Conservation (phyloP, 1,140 invertebrate species). For the Cotesia glomerata region DNA sequence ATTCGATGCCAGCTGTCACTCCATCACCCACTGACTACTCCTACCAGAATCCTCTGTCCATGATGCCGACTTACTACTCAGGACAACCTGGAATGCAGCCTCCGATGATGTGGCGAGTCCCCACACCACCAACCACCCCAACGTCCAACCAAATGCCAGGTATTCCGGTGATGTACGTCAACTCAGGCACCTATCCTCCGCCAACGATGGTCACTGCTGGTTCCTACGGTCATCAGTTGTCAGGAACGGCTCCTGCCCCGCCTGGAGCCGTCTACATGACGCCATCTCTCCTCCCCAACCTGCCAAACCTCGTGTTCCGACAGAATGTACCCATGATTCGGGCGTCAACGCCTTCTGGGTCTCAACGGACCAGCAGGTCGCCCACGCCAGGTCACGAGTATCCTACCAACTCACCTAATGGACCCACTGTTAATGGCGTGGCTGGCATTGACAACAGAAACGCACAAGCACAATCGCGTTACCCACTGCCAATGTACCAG, state of each 20-base stretch:
- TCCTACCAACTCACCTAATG: slow-evolving; percentile 39
- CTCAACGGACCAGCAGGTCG: slow-evolving; percentile 57
- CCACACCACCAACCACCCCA: slow-evolving; percentile 59
- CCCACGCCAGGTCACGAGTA: slow-evolving; percentile 57
- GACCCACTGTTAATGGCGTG: slow-evolving; percentile 12
- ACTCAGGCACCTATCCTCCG: slow-evolving; percentile 54
- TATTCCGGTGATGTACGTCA: slow-evolving; percentile 60
- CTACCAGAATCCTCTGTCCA: slow-evolving; percentile 55
- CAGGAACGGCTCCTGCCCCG: slow-evolving; percentile 49
- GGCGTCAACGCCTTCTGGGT: slow-evolving; percentile 56
- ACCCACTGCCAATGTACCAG: slow-evolving; percentile 62
- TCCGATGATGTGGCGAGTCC: slow-evolving; percentile 57
- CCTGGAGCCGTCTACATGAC: slow-evolving; percentile 52
- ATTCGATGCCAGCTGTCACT: slow-evolving; percentile 52
- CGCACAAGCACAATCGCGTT: slow-evolving; percentile 56
- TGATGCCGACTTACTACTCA: slow-evolving; percentile 56
- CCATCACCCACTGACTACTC: slow-evolving; percentile 50
- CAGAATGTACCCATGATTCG: slow-evolving; percentile 58
- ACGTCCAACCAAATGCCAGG: slow-evolving; percentile 59
- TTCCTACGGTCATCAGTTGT: slow-evolving; percentile 54
- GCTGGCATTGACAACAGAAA: slow-evolving; percentile 51
- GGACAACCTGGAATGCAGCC: slow-evolving; percentile 55
- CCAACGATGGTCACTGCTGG: slow-evolving; percentile 52
- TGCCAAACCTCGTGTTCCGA: slow-evolving; percentile 59
- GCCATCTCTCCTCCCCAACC: slow-evolving; percentile 55